Evolutionary conservation across 2,797 vertebrate genomes (phyloP).

Genomic region (Peromyscus nudipes): DNA sequence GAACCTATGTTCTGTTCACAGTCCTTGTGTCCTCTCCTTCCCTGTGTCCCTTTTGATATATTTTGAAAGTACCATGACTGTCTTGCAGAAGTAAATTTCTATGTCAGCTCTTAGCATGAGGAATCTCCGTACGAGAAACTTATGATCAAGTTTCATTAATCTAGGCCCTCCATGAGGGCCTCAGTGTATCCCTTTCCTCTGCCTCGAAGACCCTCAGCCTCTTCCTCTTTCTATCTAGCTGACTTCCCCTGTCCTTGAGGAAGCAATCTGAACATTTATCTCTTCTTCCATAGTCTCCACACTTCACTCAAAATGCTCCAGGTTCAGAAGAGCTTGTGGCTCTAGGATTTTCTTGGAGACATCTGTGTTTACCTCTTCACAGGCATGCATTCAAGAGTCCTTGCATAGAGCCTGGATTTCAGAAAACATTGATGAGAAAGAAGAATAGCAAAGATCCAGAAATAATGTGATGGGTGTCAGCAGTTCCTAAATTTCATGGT

Average conservation of each 20-base stretch:
- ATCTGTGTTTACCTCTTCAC: not conserved
- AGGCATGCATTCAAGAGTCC: not conserved
- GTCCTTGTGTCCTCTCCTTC: not conserved
- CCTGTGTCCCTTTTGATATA: not conserved
- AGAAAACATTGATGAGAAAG: conserved; percentile 56
- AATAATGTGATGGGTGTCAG: not conserved
- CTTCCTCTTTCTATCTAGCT: not conserved
- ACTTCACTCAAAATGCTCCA: not conserved
- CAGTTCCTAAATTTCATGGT: conserved; percentile 45
- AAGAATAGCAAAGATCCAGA: conserved; percentile 23
- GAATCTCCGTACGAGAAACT: not conserved
- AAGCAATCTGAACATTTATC: not conserved
- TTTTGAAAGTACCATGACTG: not conserved
- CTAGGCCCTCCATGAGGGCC: not conserved
- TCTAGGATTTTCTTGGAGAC: not conserved
- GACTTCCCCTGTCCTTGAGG: not conserved
- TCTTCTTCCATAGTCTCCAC: not conserved
- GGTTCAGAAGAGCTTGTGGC: not conserved
- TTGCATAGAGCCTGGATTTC: conserved; percentile 22
- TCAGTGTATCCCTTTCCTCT: not conserved
- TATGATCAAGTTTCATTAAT: not conserved
- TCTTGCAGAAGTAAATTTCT: not conserved
- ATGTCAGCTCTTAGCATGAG: not conserved
- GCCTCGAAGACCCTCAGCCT: not conserved
- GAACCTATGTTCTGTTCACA: not conserved